phyloP scores from a whole-genome alignment of 2,113 vertebrate species.

The Ctenomys sociabilis region DNA sequence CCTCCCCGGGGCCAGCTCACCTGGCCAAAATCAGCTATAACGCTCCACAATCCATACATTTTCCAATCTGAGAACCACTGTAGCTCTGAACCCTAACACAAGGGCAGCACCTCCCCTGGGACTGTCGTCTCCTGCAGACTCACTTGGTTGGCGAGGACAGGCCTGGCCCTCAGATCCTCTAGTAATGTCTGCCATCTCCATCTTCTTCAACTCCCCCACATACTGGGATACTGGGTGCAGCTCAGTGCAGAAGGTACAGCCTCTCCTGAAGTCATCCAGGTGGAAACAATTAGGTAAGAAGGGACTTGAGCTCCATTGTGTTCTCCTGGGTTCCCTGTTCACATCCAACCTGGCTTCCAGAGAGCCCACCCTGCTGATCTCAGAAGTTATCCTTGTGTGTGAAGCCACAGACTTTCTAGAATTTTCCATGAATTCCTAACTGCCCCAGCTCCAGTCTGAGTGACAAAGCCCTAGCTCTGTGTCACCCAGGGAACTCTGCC shows the following conservation, averaged over 20 bases:
- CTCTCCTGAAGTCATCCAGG: neutral
- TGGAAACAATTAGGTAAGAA: neutral
- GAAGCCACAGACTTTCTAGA: neutral
- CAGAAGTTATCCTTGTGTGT: neutral
- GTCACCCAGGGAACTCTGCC: neutral
- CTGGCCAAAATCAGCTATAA: neutral
- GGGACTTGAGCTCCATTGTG: neutral
- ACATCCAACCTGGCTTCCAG: neutral
- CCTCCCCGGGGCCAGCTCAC: neutral
- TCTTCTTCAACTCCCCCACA: neutral
- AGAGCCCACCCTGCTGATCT: neutral
- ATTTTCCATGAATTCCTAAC: neutral
- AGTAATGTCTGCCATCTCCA: neutral
- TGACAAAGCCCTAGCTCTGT: neutral
- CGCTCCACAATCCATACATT: neutral
- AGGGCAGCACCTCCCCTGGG: neutral
- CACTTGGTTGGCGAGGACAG: neutral
- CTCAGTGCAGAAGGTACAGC: neutral
- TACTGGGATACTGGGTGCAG: neutral
- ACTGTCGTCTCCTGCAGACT: neutral
- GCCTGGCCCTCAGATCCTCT: neutral
- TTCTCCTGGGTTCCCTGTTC: neutral
- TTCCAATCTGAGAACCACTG: neutral
- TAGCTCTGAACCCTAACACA: neutral
- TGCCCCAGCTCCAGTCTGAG: neutral